Evolutionary conservation across 2,797 vertebrate species (phyloP).

Genomic region (Microctenopoma steveboyesi): DNA sequence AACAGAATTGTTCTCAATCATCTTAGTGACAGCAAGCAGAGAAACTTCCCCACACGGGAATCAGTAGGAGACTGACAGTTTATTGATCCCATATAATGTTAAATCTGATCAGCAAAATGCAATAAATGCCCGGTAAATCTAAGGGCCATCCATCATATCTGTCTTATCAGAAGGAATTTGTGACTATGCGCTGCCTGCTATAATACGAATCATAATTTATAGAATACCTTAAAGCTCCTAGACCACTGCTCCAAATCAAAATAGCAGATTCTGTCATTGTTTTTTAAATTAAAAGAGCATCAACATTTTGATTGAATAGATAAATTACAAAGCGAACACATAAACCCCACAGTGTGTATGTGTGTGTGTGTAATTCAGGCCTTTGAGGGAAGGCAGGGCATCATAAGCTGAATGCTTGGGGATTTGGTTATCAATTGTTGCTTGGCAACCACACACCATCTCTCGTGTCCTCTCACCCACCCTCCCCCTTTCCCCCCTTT

Average conservation of each 20-base stretch:
- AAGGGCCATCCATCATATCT: constrained; percentile 44
- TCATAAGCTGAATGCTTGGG: constrained; percentile 81
- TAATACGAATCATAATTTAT: not conserved
- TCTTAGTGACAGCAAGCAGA: constrained; percentile 33
- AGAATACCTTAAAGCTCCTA: not conserved
- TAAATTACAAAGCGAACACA: constrained; percentile 8
- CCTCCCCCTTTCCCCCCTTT: constrained; percentile 14
- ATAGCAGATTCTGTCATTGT: not conserved
- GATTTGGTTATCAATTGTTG: constrained; percentile 89
- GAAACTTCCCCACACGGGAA: constrained; percentile 43
- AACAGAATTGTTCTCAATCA: constrained; percentile 30
- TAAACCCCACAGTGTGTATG: constrained; percentile 5
- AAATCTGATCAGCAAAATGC: constrained; percentile 44
- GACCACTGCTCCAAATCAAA: not conserved
- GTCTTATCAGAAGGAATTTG: constrained; percentile 44
- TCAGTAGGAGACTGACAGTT: constrained; percentile 42
- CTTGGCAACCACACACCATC: constrained; percentile 81
- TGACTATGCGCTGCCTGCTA: constrained; percentile 2
- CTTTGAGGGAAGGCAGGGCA: constrained; percentile 81
- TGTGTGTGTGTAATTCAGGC: constrained; percentile 54
- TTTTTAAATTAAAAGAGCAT: constrained; percentile 17
- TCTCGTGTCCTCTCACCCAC: constrained; percentile 67
- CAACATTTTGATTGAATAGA: constrained; percentile 34
- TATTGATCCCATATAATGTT: constrained; percentile 56
- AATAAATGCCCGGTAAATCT: constrained; percentile 51